Conservation (phyloP, 2,797 vertebrate genomes). For the Lophotriccus pileatus region DNA sequence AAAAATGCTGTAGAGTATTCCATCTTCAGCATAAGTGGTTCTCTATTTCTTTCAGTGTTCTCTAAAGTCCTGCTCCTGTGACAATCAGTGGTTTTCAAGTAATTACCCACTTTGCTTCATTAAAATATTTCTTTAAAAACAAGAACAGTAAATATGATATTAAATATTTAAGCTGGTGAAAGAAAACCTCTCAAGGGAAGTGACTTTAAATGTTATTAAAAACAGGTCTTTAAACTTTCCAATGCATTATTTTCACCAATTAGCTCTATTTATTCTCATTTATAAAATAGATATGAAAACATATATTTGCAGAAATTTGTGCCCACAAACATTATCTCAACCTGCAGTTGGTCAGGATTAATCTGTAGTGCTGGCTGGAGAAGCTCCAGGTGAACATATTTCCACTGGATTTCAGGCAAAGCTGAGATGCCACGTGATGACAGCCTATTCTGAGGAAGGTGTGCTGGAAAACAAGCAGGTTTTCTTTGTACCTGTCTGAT, state of each 20-base stretch:
- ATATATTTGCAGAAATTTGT: neutral
- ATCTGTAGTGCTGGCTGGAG: neutral
- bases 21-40: neutral
- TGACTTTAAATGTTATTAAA: neutral
- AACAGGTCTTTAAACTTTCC: neutral
- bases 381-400: neutral
- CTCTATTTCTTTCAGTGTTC: neutral
- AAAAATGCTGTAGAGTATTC: neutral
- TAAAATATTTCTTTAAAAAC: neutral
- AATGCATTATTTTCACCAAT: neutral
- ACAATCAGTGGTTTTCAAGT: neutral
- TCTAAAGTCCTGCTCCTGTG: neutral
- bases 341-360: neutral
- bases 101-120: neutral
- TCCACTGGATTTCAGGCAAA: neutral
- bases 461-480: neutral
- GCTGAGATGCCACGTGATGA: neutral
- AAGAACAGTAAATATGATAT: neutral
- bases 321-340: neutral
- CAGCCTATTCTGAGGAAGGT: neutral
- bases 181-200: neutral
- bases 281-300: neutral
- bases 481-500: neutral
- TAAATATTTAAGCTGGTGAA: slow-evolving; percentile 7
- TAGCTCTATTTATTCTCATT: neutral